A percentile compares a stretch with the other conserved stretches of the same genome.
Evolutionary conservation across 2,113 vertebrate species (phyloP).

Genomic region (Climacteris rufus): DNA sequence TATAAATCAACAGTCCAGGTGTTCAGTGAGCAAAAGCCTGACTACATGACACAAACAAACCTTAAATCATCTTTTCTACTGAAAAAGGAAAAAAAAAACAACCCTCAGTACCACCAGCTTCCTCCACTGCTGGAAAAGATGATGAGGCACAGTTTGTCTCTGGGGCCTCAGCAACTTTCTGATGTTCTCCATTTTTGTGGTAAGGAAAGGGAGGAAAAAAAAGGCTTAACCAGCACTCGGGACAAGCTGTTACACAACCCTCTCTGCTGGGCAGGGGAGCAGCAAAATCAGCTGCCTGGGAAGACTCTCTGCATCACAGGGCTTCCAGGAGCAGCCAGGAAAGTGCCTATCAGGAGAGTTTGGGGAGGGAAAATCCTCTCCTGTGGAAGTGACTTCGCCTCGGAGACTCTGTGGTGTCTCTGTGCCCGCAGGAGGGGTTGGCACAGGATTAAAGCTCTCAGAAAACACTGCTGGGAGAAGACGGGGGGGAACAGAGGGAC

Average conservation of each 20-base stretch:
- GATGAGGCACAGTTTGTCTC: not conserved
- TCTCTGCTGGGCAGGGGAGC: not conserved
- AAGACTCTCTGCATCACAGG: not conserved
- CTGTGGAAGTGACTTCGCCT: not conserved
- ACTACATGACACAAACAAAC: accelerated
- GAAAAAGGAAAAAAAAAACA: not conserved
- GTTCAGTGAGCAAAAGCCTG: not conserved
- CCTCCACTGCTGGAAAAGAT: not conserved
- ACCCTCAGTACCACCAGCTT: not conserved
- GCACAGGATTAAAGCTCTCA: not conserved
- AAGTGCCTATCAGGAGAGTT: not conserved
- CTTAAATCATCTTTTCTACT: not conserved
- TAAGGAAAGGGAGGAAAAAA: not conserved
- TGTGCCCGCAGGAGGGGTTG: not conserved
- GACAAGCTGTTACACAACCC: not conserved
- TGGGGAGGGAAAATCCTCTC: accelerated
- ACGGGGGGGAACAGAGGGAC: accelerated
- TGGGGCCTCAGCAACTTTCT: not conserved
- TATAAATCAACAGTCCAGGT: not conserved
- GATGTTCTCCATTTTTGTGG: not conserved
- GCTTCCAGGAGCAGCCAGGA: not conserved
- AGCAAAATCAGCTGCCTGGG: not conserved
- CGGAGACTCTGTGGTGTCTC: accelerated
- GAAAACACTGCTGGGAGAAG: not conserved
- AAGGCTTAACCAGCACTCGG: not conserved